These are phyloP conservation scores for Eudasyphora cyanicolor DNA, from an alignment of 2,888 invertebrate genomes.

Conservation along the genomic window DNA sequence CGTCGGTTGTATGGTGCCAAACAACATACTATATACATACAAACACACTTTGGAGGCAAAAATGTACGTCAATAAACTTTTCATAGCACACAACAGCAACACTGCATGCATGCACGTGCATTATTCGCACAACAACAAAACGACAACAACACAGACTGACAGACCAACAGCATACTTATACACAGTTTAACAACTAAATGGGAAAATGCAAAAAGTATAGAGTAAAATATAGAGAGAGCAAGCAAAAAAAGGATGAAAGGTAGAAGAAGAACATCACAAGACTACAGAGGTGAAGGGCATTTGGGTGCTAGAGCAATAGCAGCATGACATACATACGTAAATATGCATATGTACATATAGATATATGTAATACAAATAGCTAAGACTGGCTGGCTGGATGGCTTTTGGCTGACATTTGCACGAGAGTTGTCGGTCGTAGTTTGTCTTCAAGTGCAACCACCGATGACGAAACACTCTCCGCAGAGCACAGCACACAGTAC, in stretches of 20 bases:
- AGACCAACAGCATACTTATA: not conserved
- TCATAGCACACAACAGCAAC: conserved; percentile 50
- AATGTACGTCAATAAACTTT: conserved; percentile 66
- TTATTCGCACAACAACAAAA: conserved; percentile 23
- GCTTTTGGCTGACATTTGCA: conserved; percentile 63
- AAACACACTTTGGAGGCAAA: conserved; percentile 23
- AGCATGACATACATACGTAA: conserved; percentile 17
- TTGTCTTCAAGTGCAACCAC: conserved; percentile 66
- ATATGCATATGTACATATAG: not conserved
- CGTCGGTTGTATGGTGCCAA: conserved; percentile 22
- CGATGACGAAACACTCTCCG: conserved; percentile 34
- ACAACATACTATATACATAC: not conserved
- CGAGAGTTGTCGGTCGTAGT: conserved; percentile 65
- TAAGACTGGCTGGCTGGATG: conserved; percentile 49
- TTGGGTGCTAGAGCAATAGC: conserved; percentile 12
- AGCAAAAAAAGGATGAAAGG: not conserved
- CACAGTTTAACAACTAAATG: conserved; percentile 12
- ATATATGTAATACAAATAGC: conserved; percentile 48
- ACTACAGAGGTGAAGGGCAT: conserved; percentile 62
- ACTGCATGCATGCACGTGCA: conserved; percentile 64
- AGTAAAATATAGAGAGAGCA: conserved; percentile 14
- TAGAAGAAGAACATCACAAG: conserved; percentile 6
- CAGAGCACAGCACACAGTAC: not conserved
- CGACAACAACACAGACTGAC: not conserved
- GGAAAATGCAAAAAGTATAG: conserved; percentile 38